Evolutionary conservation across 2,888 invertebrate species (phyloP), one percentile per base, ranked within the genome.

Genomic region (Cheilosia vulpina): DNA sequence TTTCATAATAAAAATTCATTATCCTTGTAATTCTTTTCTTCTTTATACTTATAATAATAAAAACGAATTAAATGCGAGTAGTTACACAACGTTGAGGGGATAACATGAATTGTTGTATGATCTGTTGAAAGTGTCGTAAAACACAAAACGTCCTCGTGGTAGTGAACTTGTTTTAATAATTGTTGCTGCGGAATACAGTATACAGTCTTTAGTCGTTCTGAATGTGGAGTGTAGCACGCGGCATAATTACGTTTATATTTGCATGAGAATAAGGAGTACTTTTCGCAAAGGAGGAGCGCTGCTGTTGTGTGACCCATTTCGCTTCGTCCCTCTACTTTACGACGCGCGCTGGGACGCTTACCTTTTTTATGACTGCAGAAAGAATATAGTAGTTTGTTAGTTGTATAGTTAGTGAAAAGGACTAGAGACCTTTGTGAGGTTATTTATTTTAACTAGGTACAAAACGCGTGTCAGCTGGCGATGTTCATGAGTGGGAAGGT

Each of bases 71-170:
- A 71, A 71, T 47, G 45, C 50, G 53, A 85, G 66, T 65, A 75
- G 58, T 63, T 63, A 65, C 43, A 75, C 50, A 66, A 63, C 55
- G 27, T 43, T 11, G 38, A 58, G 57, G 71, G 79, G 79, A 84
- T 69, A 79, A 66, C 60, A 52, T 75, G 84, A 80, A 76, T 76
- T 76, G 71, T 85, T 81, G 66, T 85, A 85, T 85, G 85, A 85
- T 85, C 85, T 85, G 85, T 85, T 85, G 76, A 85, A 85, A 85
- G 76, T 85, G 81, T 81, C 80, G 52, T 85, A 80, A 81, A 81
- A 71, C 55, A 76, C 65, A 76, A 62, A 81, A 71, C 31, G 76
- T 76, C 81, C 80, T 75, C 31, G 75, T 52, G 57, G 34, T 52
- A 57, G 72, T 83, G 63, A 78, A 66, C 50, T 69, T 50, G 53